A percentile compares a stretch with the other conserved stretches of the same genome.
Conservation (phyloP, 2,797 vertebrate species). For the Takifugu rubripes region DNA sequence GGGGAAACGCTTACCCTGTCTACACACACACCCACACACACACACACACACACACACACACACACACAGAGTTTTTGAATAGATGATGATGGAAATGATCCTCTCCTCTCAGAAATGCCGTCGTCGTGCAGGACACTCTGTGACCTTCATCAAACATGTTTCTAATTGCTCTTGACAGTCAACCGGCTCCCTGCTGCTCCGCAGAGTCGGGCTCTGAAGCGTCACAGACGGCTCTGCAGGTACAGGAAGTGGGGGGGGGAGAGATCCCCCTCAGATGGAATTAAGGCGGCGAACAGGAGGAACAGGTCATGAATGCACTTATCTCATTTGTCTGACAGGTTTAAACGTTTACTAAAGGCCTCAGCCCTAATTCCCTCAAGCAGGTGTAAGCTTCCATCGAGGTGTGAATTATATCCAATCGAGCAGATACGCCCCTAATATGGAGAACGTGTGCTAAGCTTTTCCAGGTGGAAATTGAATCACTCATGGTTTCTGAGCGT, state of each 20-base stretch:
- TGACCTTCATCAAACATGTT: conserved; percentile 80
- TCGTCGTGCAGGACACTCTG: conserved; percentile 76
- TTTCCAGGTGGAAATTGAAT: conserved; percentile 80
- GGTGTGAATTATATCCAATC: conserved; percentile 77
- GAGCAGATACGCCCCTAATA: conserved; percentile 74
- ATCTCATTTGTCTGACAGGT: conserved; percentile 80
- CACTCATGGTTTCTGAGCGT: conserved; percentile 70
- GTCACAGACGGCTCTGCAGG: conserved; percentile 48
- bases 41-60: too few species aligned
- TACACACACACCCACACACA: too few species aligned
- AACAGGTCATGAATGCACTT: conserved; percentile 71
- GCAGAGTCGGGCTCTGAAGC: conserved; percentile 11
- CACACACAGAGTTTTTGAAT: conserved; percentile 35
- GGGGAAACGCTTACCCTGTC: too few species aligned
- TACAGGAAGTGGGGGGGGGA: conserved; percentile 27
- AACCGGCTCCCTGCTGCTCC: conserved; percentile 46
- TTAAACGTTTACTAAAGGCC: conserved; percentile 79
- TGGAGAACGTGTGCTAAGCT: conserved; percentile 72
- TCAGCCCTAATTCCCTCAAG: conserved; percentile 78
- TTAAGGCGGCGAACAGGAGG: conserved; percentile 70
- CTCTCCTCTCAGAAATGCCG: conserved; percentile 74
- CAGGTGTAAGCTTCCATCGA: conserved; percentile 81
- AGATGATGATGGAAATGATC: conserved; percentile 47
- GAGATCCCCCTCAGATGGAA: conserved; percentile 63
- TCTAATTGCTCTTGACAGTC: conserved; percentile 82